These are phyloP conservation scores for Dendroctonus valens DNA, from an alignment of 1,140 invertebrate genomes.

Conservation along the genomic window DNA sequence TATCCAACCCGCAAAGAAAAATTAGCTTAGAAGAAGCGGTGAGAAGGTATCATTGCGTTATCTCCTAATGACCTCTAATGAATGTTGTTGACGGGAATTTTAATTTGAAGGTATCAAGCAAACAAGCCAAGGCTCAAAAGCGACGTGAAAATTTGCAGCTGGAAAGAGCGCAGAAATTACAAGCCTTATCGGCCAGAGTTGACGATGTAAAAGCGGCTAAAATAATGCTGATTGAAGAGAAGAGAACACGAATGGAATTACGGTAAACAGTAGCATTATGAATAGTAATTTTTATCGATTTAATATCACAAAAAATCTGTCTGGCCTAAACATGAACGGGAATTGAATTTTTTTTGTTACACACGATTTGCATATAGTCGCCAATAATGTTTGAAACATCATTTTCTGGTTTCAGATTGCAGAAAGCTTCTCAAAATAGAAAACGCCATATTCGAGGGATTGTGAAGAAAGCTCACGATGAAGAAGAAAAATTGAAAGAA, in stretches of 20 bases:
- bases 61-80: not conserved
- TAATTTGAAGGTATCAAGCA: slow-evolving; percentile 64
- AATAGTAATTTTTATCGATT: not conserved
- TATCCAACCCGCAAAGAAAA: slow-evolving; percentile 86
- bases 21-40: slow-evolving; percentile 77
- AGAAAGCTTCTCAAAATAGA: slow-evolving; percentile 89
- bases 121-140: slow-evolving; percentile 80
- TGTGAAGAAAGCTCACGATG: slow-evolving; percentile 93
- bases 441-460: slow-evolving; percentile 74
- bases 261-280: slow-evolving; percentile 44
- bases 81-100: not conserved
- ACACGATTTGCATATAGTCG: not conserved
- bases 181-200: slow-evolving; percentile 83
- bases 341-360: slow-evolving; percentile 5
- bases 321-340: not conserved
- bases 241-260: slow-evolving; percentile 78
- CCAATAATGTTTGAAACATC: no score
- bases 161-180: slow-evolving; percentile 81
- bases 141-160: slow-evolving; percentile 77
- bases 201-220: slow-evolving; percentile 90
- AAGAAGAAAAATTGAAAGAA: slow-evolving; percentile 95
- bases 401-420: slow-evolving; percentile 56
- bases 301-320: not conserved
- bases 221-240: slow-evolving; percentile 80
- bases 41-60: slow-evolving; percentile 49